phyloP scores from a whole-genome alignment of 2,888 invertebrate species.

The Scaptomyza reducta region DNA sequence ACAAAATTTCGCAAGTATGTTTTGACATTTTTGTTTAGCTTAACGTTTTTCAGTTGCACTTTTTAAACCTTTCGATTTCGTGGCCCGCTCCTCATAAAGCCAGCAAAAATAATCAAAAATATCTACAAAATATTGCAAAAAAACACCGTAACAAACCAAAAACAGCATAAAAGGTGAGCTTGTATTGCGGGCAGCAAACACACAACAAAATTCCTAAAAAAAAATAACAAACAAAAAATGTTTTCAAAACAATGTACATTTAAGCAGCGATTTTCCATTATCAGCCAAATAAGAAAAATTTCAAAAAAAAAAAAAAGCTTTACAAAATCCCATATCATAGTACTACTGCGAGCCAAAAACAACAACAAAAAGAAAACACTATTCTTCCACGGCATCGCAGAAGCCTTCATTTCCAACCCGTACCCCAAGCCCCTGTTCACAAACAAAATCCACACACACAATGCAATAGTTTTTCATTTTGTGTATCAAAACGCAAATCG shows the following conservation, averaged over 20 bases:
- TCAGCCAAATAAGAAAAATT: conserved; percentile 37
- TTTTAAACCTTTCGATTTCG: conserved; percentile 35
- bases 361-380: conserved; percentile 43
- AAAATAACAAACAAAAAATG: conserved; percentile 3
- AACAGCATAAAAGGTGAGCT: conserved; percentile 45
- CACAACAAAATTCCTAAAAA: conserved; percentile 6
- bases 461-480: conserved; percentile 82
- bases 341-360: conserved; percentile 49
- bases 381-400: conserved; percentile 82
- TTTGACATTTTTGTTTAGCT: conserved; percentile 50
- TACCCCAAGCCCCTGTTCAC: conserved; percentile 46
- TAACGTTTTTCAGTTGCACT: conserved; percentile 44
- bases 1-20: conserved; percentile 72
- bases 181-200: conserved; percentile 35
- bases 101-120: conserved; percentile 19
- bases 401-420: conserved; percentile 73
- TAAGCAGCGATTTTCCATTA: conserved; percentile 54
- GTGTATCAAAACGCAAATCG: conserved; percentile 71
- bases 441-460: conserved; percentile 70
- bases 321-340: conserved; percentile 25
- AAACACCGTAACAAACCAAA: not conserved
- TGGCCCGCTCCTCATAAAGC: conserved; percentile 13
- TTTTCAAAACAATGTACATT: conserved; percentile 1
- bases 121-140: conserved; percentile 1
- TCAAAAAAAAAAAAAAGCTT: conserved; percentile 30